A percentile compares a stretch with the other conserved stretches of the same genome.
Evolutionary conservation across 1,140 invertebrate species (phyloP).

Genomic region (Hypsibius dujardini): DNA sequence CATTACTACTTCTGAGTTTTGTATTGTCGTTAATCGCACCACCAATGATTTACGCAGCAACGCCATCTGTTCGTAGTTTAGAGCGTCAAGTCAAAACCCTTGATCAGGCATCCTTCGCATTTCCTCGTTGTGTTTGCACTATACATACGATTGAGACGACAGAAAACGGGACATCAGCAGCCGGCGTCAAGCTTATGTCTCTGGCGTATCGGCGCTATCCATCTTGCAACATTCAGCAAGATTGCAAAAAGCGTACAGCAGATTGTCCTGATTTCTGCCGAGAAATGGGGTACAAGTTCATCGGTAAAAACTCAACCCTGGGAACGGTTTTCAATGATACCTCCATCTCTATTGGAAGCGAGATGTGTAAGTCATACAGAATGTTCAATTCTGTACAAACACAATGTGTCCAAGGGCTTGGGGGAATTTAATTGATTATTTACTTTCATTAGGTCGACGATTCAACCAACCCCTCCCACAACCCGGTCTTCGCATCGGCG

Average conservation of each 20-base stretch:
- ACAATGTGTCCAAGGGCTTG: neutral
- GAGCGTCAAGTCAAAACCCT: no score
- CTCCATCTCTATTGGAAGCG: slow-evolving; percentile 11
- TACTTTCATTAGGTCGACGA: neutral
- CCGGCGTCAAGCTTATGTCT: slow-evolving; percentile 14
- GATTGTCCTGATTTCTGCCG: slow-evolving; percentile 14
- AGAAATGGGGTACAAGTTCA: slow-evolving; percentile 8
- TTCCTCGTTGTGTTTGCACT: slow-evolving; percentile 15
- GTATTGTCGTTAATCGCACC: no score
- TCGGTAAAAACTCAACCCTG: neutral
- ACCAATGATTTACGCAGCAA: no score
- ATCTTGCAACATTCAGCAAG: neutral
- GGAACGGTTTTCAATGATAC: neutral
- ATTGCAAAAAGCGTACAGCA: slow-evolving; percentile 10
- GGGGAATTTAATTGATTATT: neutral
- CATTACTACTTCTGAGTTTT: no score
- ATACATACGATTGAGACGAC: neutral
- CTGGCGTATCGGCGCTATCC: slow-evolving; percentile 12
- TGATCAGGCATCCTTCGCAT: neutral
- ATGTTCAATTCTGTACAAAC: neutral
- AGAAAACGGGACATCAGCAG: neutral
- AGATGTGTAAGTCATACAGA: slow-evolving; percentile 12
- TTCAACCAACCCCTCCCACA: slow-evolving; percentile 5
- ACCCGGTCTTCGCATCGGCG: slow-evolving; percentile 4
- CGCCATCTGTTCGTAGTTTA: no score